These are phyloP conservation scores for Rhysida immarginata DNA, from an alignment of 1,140 invertebrate genomes.

Conservation along the genomic window DNA sequence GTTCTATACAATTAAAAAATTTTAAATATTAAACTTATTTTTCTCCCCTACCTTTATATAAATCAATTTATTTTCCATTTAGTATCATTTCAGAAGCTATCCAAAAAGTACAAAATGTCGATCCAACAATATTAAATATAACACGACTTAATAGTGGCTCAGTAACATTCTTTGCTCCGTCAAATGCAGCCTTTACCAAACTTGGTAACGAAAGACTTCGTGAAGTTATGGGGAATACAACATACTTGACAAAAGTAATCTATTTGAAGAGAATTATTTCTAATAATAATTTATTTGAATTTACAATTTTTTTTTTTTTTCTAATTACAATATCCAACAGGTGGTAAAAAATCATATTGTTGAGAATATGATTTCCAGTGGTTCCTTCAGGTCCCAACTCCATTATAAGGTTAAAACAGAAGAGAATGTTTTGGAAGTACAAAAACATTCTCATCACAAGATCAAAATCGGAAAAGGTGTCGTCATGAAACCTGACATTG, in stretches of 20 bases:
- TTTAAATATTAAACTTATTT: too few species aligned
- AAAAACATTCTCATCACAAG: not conserved
- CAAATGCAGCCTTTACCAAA: conserved; percentile 31
- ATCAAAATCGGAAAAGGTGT: conserved; percentile 13
- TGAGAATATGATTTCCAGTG: conserved; percentile 28
- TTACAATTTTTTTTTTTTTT: not conserved
- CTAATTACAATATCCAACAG: conserved; percentile 13
- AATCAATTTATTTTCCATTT: conserved; percentile 7
- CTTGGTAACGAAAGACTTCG: conserved; percentile 19
- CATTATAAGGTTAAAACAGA: conserved; percentile 28
- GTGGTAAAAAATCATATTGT: conserved; percentile 31
- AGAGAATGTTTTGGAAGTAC: conserved; percentile 20
- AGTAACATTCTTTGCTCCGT: conserved; percentile 37
- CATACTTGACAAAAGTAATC: conserved; percentile 26
- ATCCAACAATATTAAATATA: conserved; percentile 23
- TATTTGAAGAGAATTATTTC: too few species aligned
- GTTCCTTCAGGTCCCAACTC: conserved; percentile 28
- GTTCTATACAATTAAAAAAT: too few species aligned
- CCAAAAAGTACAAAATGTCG: conserved; percentile 22
- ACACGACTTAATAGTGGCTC: conserved; percentile 19
- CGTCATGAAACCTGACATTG: conserved; percentile 15
- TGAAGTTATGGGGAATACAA: conserved; percentile 25
- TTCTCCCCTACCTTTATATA: not conserved
- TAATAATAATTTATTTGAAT: not conserved
- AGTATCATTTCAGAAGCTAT: conserved; percentile 32